Percentiles rank a stretch among this genome's conserved stretches.
These are phyloP conservation scores for Cephalopterus ornatus DNA, from an alignment of 2,113 vertebrate genomes.

Conservation along the genomic window DNA sequence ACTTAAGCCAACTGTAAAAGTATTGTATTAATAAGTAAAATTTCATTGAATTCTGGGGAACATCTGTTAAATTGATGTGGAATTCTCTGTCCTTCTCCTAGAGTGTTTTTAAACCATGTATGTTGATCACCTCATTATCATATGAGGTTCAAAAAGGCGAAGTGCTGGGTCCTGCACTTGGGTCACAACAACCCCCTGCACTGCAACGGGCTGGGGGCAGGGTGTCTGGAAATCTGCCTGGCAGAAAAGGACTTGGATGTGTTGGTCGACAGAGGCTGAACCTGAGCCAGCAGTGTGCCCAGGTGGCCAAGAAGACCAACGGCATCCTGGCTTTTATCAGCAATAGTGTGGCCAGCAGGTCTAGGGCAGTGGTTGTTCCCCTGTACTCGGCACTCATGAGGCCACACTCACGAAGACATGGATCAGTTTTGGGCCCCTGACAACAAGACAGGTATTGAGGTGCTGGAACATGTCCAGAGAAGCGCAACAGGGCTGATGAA, in stretches of 20 bases:
- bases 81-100: not conserved
- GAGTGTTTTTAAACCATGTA: not conserved
- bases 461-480: not conserved
- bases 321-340: not conserved
- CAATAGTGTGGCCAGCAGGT: not conserved
- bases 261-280: not conserved
- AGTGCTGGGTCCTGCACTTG: not conserved
- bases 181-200: not conserved
- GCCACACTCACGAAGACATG: no score
- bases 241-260: not conserved
- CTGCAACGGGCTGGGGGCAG: not conserved
- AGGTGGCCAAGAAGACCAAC: not conserved
- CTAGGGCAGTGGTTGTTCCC: not conserved
- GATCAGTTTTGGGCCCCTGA: not conserved
- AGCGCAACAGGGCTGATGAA: not conserved
- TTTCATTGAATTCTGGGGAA: not conserved
- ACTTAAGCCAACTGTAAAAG: not conserved
- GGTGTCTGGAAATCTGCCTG: not conserved
- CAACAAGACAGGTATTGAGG: not conserved
- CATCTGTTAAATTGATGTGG: not conserved
- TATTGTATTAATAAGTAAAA: not conserved
- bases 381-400: not conserved
- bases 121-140: not conserved
- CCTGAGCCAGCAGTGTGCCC: rapidly evolving
- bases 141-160: not conserved